Percentiles rank a stretch among this genome's conserved stretches.
Evolutionary conservation across 2,113 vertebrate genomes (phyloP).

Genomic region (Tenebrosternarchus preto): DNA sequence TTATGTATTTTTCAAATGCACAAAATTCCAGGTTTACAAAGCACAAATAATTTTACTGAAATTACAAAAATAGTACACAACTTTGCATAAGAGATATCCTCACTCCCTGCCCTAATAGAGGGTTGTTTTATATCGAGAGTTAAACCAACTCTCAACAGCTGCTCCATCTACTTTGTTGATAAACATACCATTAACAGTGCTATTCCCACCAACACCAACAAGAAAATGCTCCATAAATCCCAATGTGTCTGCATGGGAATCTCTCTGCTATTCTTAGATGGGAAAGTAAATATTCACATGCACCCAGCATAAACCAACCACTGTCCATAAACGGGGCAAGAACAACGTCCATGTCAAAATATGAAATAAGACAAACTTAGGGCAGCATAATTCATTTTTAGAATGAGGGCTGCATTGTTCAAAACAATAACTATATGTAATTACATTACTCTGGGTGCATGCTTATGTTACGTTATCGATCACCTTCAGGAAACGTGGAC

Average conservation of each 20-base stretch:
- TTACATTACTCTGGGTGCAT: no score
- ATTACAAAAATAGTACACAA: neutral
- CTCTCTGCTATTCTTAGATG: slow-evolving; percentile 22
- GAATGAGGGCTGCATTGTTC: neutral
- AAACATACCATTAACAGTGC: slow-evolving; percentile 11
- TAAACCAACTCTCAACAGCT: neutral
- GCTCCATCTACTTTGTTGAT: neutral
- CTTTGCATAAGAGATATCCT: neutral
- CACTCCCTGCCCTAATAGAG: neutral
- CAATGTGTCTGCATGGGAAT: neutral
- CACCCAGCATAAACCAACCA: slow-evolving; percentile 10
- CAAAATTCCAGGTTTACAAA: neutral
- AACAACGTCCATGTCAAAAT: neutral
- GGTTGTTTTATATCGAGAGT: neutral
- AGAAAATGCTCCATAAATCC: neutral
- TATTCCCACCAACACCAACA: neutral
- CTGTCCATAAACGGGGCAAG: neutral
- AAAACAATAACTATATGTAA: neutral
- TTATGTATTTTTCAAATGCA: no score
- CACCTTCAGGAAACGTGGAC: no score
- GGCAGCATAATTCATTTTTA: neutral
- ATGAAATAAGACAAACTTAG: neutral
- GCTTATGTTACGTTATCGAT: no score
- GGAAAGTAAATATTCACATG: slow-evolving; percentile 30
- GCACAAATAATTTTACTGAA: neutral